These are phyloP conservation scores for Ambastaia sidthimunki DNA, from an alignment of 2,797 vertebrate genomes.

Conservation along the genomic window DNA sequence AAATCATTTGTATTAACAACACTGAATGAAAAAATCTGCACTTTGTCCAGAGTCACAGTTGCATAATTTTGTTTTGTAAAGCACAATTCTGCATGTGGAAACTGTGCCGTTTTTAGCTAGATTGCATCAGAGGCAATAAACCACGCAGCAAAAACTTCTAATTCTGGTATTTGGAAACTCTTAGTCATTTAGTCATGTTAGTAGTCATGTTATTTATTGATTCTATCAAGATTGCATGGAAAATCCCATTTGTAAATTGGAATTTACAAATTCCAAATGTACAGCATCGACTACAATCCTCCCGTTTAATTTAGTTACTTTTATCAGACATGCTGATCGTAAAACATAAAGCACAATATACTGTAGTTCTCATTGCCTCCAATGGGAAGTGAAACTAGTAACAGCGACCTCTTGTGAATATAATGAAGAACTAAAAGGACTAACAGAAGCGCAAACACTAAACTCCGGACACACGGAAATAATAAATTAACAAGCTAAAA, in stretches of 20 bases:
- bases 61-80: background rate
- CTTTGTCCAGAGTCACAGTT: background rate
- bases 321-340: background rate
- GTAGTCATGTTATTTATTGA: background rate
- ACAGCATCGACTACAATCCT: background rate
- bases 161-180: slow-evolving; percentile 19
- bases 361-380: background rate
- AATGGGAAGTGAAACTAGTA: background rate
- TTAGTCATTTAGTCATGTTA: background rate
- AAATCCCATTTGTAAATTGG: background rate
- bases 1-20: background rate
- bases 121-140: background rate
- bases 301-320: background rate
- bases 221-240: background rate
- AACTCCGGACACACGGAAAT: no score
- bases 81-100: background rate
- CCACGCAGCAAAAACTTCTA: background rate
- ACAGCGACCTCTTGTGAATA: slow-evolving; percentile 2
- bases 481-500: no score
- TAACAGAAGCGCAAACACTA: background rate
- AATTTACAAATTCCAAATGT: background rate
- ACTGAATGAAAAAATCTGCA: background rate
- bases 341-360: background rate
- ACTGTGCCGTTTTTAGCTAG: background rate
- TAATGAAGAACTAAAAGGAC: background rate